Conservation (phyloP, 2,888 invertebrate species). For the Epirrhoe alternata region DNA sequence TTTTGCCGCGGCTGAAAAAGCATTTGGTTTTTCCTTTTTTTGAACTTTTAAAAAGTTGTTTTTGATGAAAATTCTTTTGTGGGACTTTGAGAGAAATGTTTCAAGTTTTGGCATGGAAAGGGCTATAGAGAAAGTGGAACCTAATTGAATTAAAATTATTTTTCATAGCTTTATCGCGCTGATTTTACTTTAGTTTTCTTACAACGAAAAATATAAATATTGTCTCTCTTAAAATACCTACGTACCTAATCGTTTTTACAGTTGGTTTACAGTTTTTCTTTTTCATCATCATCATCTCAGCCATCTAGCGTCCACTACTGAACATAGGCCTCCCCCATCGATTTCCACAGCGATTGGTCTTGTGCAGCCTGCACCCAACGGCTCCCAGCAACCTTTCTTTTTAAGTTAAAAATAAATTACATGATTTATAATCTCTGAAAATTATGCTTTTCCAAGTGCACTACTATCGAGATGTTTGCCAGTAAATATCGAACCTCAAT, state of each 20-base stretch:
- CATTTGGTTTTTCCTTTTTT: constrained; percentile 45
- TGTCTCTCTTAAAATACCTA: no score
- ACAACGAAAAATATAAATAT: not conserved
- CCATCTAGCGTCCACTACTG: no score
- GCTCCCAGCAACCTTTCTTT: no score
- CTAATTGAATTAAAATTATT: constrained; percentile 28
- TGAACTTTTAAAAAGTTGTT: constrained; percentile 33
- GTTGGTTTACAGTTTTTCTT: no score
- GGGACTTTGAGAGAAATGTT: constrained; percentile 41
- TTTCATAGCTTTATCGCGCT: constrained; percentile 18
- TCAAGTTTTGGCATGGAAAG: constrained; percentile 37
- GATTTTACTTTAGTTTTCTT: not conserved
- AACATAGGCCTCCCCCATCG: no score
- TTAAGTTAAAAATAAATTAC: no score
- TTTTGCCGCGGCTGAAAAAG: constrained; percentile 44
- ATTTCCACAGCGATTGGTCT: no score
- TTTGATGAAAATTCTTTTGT: constrained; percentile 47
- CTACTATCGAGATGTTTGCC: not conserved
- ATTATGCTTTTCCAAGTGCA: constrained; percentile 7
- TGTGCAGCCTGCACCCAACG: no score
- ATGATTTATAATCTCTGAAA: not conserved
- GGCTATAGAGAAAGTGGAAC: constrained; percentile 32
- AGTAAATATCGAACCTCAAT: no score
- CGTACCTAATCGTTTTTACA: no score
- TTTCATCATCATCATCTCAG: no score